Evolutionary conservation across 1,140 invertebrate species (phyloP).

Genomic region (Anoplophora glabripennis): DNA sequence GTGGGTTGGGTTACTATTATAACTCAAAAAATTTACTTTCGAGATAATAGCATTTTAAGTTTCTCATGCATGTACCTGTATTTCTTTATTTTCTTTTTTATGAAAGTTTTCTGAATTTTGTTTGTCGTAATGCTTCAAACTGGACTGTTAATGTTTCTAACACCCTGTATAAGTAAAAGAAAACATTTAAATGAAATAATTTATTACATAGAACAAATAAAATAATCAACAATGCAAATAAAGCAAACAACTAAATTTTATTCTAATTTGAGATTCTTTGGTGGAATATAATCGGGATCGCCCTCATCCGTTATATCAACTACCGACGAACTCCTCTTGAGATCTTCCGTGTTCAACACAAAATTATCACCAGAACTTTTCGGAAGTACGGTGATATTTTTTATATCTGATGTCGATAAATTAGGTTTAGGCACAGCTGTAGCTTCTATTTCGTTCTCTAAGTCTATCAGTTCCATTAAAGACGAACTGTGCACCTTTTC

Average conservation of each 20-base stretch:
- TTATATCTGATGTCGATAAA: slow-evolving; percentile 10
- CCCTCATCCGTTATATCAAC: slow-evolving; percentile 21
- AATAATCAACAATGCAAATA: background rate
- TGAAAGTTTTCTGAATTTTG: too few species aligned
- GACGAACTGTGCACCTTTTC: background rate
- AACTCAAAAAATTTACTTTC: too few species aligned
- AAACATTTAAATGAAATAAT: too few species aligned
- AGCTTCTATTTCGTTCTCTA: slow-evolving; percentile 34
- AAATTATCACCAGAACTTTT: slow-evolving; percentile 10
- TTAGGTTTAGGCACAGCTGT: slow-evolving; percentile 26
- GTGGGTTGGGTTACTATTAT: too few species aligned
- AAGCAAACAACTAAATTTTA: slow-evolving; percentile 1
- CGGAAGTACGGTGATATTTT: slow-evolving; percentile 5
- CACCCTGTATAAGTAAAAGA: too few species aligned
- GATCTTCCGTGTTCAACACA: background rate
- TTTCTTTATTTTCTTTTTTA: too few species aligned
- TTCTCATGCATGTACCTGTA: too few species aligned
- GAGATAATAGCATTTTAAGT: too few species aligned
- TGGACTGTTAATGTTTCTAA: too few species aligned
- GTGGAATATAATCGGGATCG: slow-evolving; percentile 36
- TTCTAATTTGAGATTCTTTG: slow-evolving; percentile 31
- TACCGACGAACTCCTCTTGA: slow-evolving; percentile 3
- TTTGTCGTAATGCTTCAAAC: too few species aligned
- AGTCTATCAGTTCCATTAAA: slow-evolving; percentile 26
- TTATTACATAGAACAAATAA: background rate